Conservation (phyloP, 2,797 vertebrate genomes). For the Adelosebastes latens region DNA sequence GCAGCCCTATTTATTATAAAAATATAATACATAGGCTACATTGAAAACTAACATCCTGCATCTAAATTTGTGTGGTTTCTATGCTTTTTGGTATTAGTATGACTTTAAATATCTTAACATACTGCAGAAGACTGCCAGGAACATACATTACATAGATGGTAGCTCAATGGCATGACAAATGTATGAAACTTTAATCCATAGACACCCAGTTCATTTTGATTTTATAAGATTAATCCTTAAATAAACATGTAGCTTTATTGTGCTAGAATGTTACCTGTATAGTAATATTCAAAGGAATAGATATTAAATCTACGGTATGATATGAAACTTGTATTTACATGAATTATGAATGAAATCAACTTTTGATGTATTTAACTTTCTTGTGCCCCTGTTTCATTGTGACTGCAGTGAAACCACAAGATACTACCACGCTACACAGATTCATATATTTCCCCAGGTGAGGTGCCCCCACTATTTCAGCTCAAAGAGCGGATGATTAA, state of each 20-base stretch:
- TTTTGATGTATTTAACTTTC: slow-evolving; percentile 1
- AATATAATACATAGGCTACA: background rate
- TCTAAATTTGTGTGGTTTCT: background rate
- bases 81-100: background rate
- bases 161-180: slow-evolving; percentile 23
- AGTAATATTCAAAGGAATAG: background rate
- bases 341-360: slow-evolving; percentile 37
- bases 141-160: background rate
- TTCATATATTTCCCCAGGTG: slow-evolving; percentile 8
- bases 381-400: slow-evolving; percentile 19
- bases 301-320: background rate
- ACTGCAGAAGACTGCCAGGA: background rate
- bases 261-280: background rate
- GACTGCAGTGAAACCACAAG: background rate
- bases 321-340: slow-evolving; percentile 21
- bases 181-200: slow-evolving; percentile 3
- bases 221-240: background rate
- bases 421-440: background rate
- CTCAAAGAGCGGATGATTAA: slow-evolving; percentile 66
- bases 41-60: background rate
- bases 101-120: background rate
- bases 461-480: slow-evolving; percentile 32
- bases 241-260: background rate
- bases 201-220: background rate
- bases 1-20: background rate